phyloP scores from a whole-genome alignment of 2,113 vertebrate species.

The Spermophilus dauricus region DNA sequence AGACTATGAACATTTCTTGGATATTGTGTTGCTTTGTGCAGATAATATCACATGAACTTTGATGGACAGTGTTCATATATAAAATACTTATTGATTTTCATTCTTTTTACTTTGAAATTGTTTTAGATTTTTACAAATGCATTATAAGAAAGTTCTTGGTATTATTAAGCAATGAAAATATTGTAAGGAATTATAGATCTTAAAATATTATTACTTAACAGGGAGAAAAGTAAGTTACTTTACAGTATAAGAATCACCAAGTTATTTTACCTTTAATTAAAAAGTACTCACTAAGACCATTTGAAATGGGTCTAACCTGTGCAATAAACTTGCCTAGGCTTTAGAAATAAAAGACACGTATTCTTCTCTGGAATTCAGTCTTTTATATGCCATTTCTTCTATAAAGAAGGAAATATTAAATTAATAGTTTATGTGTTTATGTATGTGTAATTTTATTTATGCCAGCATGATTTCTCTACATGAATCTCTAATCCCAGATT shows the following conservation, averaged over 20 bases:
- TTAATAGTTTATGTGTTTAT: neutral
- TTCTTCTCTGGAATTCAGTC: neutral
- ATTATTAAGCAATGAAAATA: constrained; percentile 37
- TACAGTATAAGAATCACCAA: constrained; percentile 68
- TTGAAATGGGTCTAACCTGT: neutral
- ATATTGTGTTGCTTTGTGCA: constrained; percentile 12
- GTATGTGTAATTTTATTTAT: neutral
- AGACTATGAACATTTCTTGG: constrained; percentile 47
- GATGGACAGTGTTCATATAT: constrained; percentile 73
- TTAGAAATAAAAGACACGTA: neutral
- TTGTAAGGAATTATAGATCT: constrained; percentile 71
- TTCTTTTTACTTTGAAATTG: neutral
- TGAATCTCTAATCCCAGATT: neutral
- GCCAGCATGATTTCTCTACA: neutral
- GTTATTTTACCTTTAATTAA: constrained; percentile 68
- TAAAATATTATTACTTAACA: constrained; percentile 76
- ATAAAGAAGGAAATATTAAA: constrained; percentile 1
- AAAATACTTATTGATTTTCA: constrained; percentile 71
- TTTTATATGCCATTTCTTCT: neutral
- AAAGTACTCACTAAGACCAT: neutral
- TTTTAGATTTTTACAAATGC: constrained; percentile 64
- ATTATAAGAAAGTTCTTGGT: constrained; percentile 67
- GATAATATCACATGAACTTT: constrained; percentile 59
- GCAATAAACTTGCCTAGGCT: neutral
- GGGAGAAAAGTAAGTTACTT: constrained; percentile 71